Percentiles rank a stretch among this genome's conserved stretches.
Conservation (phyloP, 2,888 invertebrate species). For the Pseudoips prasinana region DNA sequence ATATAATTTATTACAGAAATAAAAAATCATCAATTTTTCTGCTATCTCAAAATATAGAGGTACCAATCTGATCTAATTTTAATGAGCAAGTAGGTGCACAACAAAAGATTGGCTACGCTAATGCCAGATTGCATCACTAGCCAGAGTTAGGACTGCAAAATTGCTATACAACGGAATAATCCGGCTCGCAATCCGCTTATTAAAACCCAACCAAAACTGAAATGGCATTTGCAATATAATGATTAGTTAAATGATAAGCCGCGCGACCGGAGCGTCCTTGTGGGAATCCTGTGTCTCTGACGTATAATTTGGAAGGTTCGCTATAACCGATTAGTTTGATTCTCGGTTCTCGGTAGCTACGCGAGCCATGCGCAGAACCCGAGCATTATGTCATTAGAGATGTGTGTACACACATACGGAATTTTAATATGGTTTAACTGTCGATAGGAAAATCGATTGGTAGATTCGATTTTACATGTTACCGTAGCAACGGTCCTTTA, state of each 20-base stretch:
- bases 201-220: slow-evolving; percentile 68
- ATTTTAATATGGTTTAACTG: neutral
- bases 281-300: slow-evolving; percentile 78
- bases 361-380: slow-evolving; percentile 45
- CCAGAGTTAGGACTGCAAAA: slow-evolving; percentile 56
- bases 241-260: slow-evolving; percentile 79
- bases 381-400: slow-evolving; percentile 72
- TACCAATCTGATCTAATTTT: slow-evolving; percentile 15
- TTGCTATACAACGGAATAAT: slow-evolving; percentile 58
- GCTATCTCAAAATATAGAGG: slow-evolving; percentile 10
- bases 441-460: neutral
- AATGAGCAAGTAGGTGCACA: slow-evolving; percentile 26
- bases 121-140: slow-evolving; percentile 47
- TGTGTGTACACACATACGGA: slow-evolving; percentile 48
- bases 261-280: slow-evolving; percentile 76
- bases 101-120: slow-evolving; percentile 37
- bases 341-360: slow-evolving; percentile 76
- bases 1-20: neutral
- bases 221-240: slow-evolving; percentile 77
- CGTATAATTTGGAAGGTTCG: slow-evolving; percentile 76
- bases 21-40: slow-evolving; percentile 22
- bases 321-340: slow-evolving; percentile 73
- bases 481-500: no score
- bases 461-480: no score
- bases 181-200: slow-evolving; percentile 60